phyloP scores from a whole-genome alignment of 2,797 vertebrate species.

The Danio choprae region DNA sequence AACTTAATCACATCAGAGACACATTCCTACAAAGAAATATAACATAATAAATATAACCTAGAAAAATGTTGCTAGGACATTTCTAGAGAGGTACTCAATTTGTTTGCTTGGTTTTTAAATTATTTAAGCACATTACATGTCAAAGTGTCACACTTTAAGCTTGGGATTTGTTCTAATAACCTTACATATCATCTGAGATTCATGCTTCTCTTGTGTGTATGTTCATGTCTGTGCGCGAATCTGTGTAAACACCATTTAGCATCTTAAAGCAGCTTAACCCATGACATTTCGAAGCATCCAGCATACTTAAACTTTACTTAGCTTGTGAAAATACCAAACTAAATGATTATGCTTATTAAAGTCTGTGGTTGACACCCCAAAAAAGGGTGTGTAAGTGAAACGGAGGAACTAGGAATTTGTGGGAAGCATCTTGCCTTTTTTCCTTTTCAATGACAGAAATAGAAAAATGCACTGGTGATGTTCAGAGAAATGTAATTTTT shows the following conservation, averaged over 20 bases:
- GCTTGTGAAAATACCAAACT: neutral
- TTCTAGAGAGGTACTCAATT: no score
- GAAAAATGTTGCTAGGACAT: no score
- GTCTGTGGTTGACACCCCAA: neutral
- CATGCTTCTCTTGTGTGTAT: neutral
- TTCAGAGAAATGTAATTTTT: neutral
- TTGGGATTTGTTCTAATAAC: neutral
- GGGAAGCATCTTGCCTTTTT: neutral
- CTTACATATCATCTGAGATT: neutral
- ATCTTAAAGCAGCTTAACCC: neutral
- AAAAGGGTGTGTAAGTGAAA: neutral
- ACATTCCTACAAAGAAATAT: no score
- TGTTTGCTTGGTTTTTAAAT: no score
- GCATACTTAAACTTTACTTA: neutral
- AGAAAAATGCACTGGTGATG: neutral
- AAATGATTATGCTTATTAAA: constrained; percentile 3
- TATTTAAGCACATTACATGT: no score
- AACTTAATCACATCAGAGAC: neutral
- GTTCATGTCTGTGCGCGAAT: neutral
- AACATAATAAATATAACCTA: no score
- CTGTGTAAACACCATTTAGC: neutral
- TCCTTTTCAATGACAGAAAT: neutral
- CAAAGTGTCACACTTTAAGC: neutral
- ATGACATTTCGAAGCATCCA: neutral
- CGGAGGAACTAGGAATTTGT: neutral